A percentile compares a stretch with the other conserved stretches of the same genome.
These are phyloP conservation scores for Anthoscopus minutus DNA, from an alignment of 2,113 vertebrate species.

Conservation along the genomic window DNA sequence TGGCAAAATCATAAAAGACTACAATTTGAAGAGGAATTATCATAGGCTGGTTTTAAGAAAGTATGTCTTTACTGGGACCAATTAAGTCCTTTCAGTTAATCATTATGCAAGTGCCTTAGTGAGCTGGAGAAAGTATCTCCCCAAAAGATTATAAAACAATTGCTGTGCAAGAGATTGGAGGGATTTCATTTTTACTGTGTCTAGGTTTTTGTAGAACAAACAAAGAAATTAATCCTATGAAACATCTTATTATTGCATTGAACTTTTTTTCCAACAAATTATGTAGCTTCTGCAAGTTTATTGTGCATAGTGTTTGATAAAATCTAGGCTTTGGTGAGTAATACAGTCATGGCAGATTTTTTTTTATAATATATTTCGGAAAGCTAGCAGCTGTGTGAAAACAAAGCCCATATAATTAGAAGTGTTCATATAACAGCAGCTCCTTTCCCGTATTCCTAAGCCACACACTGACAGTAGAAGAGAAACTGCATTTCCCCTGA, in stretches of 20 bases:
- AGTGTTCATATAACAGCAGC: neutral
- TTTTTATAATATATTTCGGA: neutral
- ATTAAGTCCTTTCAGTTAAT: neutral
- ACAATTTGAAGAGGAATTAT: neutral
- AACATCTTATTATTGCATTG: neutral
- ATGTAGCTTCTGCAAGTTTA: neutral
- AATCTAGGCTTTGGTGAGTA: neutral
- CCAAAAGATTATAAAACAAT: neutral
- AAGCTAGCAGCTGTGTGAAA: slow-evolving; percentile 3
- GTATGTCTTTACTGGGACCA: neutral
- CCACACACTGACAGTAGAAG: neutral
- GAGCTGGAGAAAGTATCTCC: neutral
- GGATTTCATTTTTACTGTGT: neutral
- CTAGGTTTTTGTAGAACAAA: neutral
- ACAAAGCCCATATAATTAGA: neutral
- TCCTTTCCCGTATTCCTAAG: neutral
- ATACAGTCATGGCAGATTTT: neutral
- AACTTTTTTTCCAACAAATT: neutral
- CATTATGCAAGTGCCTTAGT: neutral
- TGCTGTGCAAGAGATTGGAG: neutral
- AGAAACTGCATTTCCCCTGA: neutral
- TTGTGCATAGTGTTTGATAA: neutral
- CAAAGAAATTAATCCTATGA: neutral
- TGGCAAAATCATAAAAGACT: neutral
- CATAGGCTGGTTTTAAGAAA: neutral